These are phyloP conservation scores for Tetraneura akinire DNA, from an alignment of 1,140 invertebrate genomes.

Conservation along the genomic window DNA sequence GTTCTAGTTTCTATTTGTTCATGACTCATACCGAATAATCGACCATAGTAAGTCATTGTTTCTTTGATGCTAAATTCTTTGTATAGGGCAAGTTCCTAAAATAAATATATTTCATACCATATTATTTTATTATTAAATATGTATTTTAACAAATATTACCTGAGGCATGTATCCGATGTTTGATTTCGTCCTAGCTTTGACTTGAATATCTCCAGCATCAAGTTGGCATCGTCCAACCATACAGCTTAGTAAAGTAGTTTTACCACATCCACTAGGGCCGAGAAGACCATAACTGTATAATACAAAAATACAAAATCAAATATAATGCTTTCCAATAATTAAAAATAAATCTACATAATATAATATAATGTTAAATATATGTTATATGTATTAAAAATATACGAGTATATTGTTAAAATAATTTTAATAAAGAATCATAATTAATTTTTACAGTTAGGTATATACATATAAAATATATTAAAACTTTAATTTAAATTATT, in stretches of 20 bases:
- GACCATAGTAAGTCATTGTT: constrained; percentile 64
- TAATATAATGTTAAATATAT: too few species aligned
- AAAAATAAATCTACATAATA: too few species aligned
- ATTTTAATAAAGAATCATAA: too few species aligned
- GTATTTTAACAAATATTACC: constrained; percentile 59
- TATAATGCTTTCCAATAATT: too few species aligned
- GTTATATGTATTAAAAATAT: too few species aligned
- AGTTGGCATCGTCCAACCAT: constrained; percentile 77
- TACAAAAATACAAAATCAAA: not conserved
- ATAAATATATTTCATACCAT: constrained; percentile 21
- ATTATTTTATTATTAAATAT: not conserved
- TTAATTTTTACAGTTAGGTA: too few species aligned
- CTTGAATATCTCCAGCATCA: constrained; percentile 77
- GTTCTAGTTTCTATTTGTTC: constrained; percentile 64
- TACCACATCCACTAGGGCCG: constrained; percentile 80
- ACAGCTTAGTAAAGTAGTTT: constrained; percentile 80
- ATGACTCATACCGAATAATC: constrained; percentile 61
- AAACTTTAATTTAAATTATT: too few species aligned
- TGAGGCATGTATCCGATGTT: constrained; percentile 83
- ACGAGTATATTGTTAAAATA: too few species aligned
- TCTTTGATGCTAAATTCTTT: constrained; percentile 64
- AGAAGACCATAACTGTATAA: constrained; percentile 74
- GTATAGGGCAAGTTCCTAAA: constrained; percentile 61
- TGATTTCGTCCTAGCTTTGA: constrained; percentile 76
- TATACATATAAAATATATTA: too few species aligned